Base-by-base conservation (phyloP, 1,140 invertebrate species). In the Drosophila elegans region DNA sequence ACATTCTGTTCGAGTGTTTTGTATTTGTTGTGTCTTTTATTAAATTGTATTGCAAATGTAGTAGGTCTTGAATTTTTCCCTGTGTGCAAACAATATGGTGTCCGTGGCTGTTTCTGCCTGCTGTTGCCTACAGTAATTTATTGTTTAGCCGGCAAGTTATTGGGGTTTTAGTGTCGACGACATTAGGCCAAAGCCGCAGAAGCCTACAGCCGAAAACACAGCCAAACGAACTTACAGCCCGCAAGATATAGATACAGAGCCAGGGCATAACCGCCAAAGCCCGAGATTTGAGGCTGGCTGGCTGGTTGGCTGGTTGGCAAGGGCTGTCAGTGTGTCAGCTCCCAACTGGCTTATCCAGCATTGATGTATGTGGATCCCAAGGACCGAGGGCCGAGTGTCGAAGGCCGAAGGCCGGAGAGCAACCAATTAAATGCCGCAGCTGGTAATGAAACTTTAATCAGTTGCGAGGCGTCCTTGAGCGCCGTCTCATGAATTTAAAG, bases 161-260 rank as follows among this genome's bases (percentile, higher is more conserved):
- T 83, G 75, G 64, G 75, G 80, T 83, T 82, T 83, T 83, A 83
- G 75, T 79, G 80, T 83, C 75, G 80, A 83, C 80, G 80, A 83
- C 75, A 83, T 83, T 83, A 78, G 63, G 74, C 64, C 52, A 64
- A 83, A 83, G 80, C 80, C 76, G 34, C 60, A 66, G 67, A 63
- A 64, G 64, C 80, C 57, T 49, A 63, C 66, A 49, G 39, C 32
- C 61, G 27, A 68, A 38, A 34, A 62, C 61, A 21, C 64, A 62
- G 45, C 38, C 39, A 71, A 54, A 51, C 48, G 48, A 51, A 51
- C 48, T 51, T 51, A 51, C 48, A 34, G 48, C 7, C 56, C 67
- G 29, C 56, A 76, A 67, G 34, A 51, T 51, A 44, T 16, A 56
- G 55, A 61, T 68, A 59, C 53, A 39, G 44, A 44, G 60, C 45